phyloP scores from a whole-genome alignment of 2,797 vertebrate species.

The Fistularia commersonii region DNA sequence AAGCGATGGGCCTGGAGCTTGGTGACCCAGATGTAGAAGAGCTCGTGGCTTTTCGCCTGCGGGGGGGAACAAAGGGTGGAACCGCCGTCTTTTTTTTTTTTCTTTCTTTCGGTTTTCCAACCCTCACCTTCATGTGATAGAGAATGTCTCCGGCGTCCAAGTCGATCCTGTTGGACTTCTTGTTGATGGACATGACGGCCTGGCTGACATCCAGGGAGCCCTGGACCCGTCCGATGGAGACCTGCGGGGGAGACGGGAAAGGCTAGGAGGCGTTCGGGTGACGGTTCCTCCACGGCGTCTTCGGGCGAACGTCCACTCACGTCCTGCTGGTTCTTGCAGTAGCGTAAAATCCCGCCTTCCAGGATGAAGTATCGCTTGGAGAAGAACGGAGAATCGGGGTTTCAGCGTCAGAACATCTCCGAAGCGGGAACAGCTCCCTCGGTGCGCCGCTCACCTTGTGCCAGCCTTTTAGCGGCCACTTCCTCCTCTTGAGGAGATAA shows the following conservation, averaged over 20 bases:
- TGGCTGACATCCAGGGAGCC: conserved; percentile 86
- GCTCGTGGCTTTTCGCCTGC: conserved; percentile 87
- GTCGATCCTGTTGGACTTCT: conserved; percentile 88
- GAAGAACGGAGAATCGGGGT: neutral
- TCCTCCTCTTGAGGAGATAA: conserved; percentile 92
- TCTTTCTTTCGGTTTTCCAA: neutral
- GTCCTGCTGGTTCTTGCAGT: conserved; percentile 85
- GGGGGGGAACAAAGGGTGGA: neutral
- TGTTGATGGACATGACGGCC: conserved; percentile 90
- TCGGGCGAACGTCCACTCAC: conserved; percentile 68
- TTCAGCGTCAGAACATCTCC: neutral
- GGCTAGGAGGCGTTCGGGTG: no score
- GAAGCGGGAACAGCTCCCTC: no score
- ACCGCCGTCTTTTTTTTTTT: neutral
- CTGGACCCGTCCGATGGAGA: conserved; percentile 84
- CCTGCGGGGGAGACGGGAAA: conserved; percentile 53
- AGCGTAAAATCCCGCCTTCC: conserved; percentile 85
- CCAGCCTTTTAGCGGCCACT: conserved; percentile 97
- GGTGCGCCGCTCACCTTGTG: conserved; percentile 82
- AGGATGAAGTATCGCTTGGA: conserved; percentile 88
- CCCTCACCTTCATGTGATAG: conserved; percentile 88
- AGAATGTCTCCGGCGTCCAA: conserved; percentile 90
- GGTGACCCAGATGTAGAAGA: conserved; percentile 88
- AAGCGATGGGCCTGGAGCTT: conserved; percentile 86
- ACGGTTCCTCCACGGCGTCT: no score